Evolutionary conservation across 2,113 vertebrate species (phyloP).

Genomic region (Psittacula cyanocephala): DNA sequence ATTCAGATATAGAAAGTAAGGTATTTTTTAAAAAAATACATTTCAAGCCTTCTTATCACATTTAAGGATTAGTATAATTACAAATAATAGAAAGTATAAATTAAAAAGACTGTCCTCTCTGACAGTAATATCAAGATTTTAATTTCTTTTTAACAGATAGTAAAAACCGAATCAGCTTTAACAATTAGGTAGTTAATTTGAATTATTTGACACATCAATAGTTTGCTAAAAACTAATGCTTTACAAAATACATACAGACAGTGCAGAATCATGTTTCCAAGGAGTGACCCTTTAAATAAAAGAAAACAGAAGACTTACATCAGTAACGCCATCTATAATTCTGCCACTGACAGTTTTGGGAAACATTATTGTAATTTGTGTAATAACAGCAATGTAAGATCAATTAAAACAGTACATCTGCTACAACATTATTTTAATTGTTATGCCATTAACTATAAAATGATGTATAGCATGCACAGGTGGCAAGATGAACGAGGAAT

Average conservation of each 20-base stretch:
- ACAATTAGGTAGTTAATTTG: not conserved
- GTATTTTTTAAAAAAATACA: not conserved
- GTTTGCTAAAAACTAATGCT: not conserved
- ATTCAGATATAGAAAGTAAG: not conserved
- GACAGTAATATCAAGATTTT: not conserved
- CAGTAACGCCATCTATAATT: not conserved
- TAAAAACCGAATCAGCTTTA: not conserved
- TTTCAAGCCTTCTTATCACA: not conserved
- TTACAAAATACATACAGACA: not conserved
- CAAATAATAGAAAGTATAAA: not conserved
- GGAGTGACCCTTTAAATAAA: not conserved
- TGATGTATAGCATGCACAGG: not conserved
- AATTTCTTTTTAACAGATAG: not conserved
- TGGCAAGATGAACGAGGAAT: slow-evolving; percentile 11
- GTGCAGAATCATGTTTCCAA: not conserved
- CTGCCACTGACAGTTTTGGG: not conserved
- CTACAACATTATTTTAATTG: slow-evolving; percentile 9
- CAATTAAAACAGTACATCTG: not conserved
- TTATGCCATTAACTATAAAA: slow-evolving; percentile 32
- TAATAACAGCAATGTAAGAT: not conserved
- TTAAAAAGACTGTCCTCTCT: not conserved
- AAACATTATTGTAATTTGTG: not conserved
- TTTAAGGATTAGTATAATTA: not conserved
- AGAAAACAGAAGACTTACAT: not conserved
- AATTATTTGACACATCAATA: not conserved